Percentiles rank a stretch among this genome's conserved stretches.
Evolutionary conservation across 2,113 vertebrate genomes (phyloP).

Genomic region (Eleginops maclovinus): DNA sequence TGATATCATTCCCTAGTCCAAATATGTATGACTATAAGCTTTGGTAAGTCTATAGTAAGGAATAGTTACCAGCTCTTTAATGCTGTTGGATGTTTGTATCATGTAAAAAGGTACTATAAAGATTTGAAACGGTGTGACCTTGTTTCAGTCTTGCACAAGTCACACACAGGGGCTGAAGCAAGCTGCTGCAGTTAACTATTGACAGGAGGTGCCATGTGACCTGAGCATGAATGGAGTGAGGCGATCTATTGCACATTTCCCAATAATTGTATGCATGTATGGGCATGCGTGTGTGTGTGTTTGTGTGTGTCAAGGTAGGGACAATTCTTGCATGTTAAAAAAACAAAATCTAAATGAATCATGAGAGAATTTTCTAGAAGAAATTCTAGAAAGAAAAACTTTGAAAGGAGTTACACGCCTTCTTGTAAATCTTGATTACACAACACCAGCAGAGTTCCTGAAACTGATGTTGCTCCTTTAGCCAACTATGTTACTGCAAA

Average conservation of each 20-base stretch:
- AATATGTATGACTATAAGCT: neutral
- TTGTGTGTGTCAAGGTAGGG: constrained; percentile 28
- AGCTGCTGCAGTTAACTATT: constrained; percentile 73
- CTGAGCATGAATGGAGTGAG: constrained; percentile 67
- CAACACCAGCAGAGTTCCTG: neutral
- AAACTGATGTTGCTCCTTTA: neutral
- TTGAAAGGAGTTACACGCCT: neutral
- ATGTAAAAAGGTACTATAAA: neutral
- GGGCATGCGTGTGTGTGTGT: constrained; percentile 23
- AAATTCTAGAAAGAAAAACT: neutral
- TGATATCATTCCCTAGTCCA: neutral
- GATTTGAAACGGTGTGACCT: constrained; percentile 48
- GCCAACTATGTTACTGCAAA: neutral
- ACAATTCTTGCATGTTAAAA: neutral
- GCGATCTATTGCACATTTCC: constrained; percentile 55
- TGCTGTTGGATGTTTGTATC: neutral
- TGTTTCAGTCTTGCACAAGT: constrained; percentile 55
- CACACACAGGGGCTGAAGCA: constrained; percentile 31
- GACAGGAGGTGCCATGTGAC: constrained; percentile 70
- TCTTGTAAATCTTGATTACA: constrained; percentile 5
- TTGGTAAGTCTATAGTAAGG: neutral
- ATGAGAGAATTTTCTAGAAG: neutral
- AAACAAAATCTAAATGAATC: constrained; percentile 11
- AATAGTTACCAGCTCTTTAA: neutral
- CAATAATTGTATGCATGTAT: constrained; percentile 12